A percentile compares a stretch with the other conserved stretches of the same genome.
Conservation (phyloP, 2,113 vertebrate genomes). For the Lophura nycthemera region DNA sequence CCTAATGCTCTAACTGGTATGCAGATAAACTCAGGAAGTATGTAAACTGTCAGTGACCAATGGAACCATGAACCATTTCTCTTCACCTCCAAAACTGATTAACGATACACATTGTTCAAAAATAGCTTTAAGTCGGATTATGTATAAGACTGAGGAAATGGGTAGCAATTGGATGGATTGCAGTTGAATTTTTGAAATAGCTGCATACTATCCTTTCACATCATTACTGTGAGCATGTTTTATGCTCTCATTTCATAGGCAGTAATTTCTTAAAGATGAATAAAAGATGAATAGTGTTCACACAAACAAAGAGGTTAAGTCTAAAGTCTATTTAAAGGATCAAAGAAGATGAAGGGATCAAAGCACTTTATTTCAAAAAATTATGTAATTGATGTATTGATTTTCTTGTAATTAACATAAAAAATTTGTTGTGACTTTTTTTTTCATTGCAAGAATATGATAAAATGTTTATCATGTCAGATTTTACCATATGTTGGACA, state of each 20-base stretch:
- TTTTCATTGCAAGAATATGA: background rate
- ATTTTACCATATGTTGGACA: background rate
- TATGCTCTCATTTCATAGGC: background rate
- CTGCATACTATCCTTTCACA: background rate
- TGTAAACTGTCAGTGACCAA: background rate
- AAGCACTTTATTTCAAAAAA: background rate
- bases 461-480: background rate
- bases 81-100: background rate
- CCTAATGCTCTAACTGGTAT: background rate
- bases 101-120: background rate
- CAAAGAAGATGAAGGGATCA: background rate
- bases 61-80: background rate
- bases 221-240: background rate
- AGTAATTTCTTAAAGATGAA: background rate
- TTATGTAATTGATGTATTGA: background rate
- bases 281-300: background rate
- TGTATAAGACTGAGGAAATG: background rate
- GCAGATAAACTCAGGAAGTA: background rate
- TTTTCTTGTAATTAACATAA: background rate
- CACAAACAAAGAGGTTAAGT: background rate
- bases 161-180: background rate
- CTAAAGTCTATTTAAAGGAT: background rate
- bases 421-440: background rate
- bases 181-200: slow-evolving; percentile 8
- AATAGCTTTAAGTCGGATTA: background rate